These are phyloP conservation scores for Rhinatrema bivittatum DNA, from an alignment of 2,797 vertebrate genomes.

Conservation along the genomic window DNA sequence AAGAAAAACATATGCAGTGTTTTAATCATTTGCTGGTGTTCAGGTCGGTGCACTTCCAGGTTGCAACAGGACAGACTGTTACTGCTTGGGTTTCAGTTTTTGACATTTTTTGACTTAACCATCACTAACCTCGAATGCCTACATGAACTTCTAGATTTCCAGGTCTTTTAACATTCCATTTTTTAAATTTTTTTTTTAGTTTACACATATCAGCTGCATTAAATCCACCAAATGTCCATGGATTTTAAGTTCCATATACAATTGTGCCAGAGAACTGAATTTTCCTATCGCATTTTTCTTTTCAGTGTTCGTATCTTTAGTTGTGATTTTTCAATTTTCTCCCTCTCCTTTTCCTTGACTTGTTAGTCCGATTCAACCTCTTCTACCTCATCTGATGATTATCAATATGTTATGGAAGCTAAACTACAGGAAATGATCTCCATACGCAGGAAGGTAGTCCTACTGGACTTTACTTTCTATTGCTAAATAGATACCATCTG, in stretches of 20 bases:
- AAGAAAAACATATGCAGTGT: not conserved
- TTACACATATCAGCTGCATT: slow-evolving; percentile 43
- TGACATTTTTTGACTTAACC: slow-evolving; percentile 44
- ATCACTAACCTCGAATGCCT: slow-evolving; percentile 54
- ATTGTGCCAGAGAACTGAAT: slow-evolving; percentile 49
- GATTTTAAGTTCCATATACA: slow-evolving; percentile 48
- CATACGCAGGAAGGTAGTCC: slow-evolving; percentile 97
- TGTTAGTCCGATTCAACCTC: slow-evolving; percentile 88
- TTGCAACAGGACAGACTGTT: no score
- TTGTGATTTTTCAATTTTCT: slow-evolving; percentile 85
- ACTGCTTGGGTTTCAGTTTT: slow-evolving; percentile 38
- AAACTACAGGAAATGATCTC: slow-evolving; percentile 95
- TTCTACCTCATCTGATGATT: slow-evolving; percentile 91
- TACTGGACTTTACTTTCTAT: slow-evolving; percentile 78
- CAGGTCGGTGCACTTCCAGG: slow-evolving; percentile 36
- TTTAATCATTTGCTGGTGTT: slow-evolving; percentile 25
- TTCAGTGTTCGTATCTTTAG: slow-evolving; percentile 67
- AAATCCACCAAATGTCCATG: slow-evolving; percentile 43
- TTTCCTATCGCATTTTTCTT: slow-evolving; percentile 62
- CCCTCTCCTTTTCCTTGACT: slow-evolving; percentile 83
- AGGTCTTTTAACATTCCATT: slow-evolving; percentile 52
- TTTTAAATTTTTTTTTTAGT: slow-evolving; percentile 52
- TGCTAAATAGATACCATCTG: slow-evolving; percentile 75
- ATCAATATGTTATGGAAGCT: slow-evolving; percentile 97
- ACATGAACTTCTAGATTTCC: slow-evolving; percentile 48